Evolutionary conservation across 2,888 invertebrate species (phyloP).

Genomic region (Melanchra persicariae): DNA sequence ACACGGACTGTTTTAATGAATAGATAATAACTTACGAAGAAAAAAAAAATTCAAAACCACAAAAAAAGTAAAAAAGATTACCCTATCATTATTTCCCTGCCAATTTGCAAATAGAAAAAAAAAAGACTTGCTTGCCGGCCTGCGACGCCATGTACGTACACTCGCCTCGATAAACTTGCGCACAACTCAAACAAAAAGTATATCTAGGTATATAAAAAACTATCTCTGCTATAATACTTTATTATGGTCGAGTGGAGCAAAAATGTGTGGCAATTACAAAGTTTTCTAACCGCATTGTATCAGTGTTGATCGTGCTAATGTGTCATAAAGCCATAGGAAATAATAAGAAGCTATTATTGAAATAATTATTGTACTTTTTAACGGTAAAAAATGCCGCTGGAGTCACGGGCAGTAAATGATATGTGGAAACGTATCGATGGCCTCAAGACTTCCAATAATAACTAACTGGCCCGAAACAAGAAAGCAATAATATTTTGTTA

Average conservation of each 20-base stretch:
- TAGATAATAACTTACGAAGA: constrained; percentile 18
- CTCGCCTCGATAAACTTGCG: constrained; percentile 28
- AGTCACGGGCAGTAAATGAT: constrained; percentile 29
- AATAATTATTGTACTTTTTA: constrained; percentile 43
- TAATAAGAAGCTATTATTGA: constrained; percentile 59
- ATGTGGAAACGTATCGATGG: constrained; percentile 28
- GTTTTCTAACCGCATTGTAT: constrained; percentile 65
- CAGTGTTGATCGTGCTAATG: constrained; percentile 58
- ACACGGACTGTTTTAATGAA: constrained; percentile 13
- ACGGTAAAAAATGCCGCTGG: constrained; percentile 38
- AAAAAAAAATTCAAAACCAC: constrained; percentile 1
- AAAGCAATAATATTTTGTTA: constrained; percentile 45
- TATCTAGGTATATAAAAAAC: constrained; percentile 60
- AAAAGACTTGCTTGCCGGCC: constrained; percentile 4
- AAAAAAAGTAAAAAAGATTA: constrained; percentile 17
- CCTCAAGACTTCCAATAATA: constrained; percentile 32
- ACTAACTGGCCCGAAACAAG: constrained; percentile 23
- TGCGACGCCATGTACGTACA: neutral
- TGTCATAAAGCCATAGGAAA: constrained; percentile 64
- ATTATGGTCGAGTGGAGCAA: constrained; percentile 65
- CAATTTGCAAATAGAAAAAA: constrained; percentile 7
- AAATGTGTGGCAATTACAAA: constrained; percentile 64
- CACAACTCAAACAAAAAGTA: constrained; percentile 51
- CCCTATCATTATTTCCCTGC: constrained; percentile 18
- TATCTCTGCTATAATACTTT: constrained; percentile 50